These are phyloP conservation scores for Drosophila prostipennis DNA, from an alignment of 2,888 invertebrate genomes.

Conservation along the genomic window DNA sequence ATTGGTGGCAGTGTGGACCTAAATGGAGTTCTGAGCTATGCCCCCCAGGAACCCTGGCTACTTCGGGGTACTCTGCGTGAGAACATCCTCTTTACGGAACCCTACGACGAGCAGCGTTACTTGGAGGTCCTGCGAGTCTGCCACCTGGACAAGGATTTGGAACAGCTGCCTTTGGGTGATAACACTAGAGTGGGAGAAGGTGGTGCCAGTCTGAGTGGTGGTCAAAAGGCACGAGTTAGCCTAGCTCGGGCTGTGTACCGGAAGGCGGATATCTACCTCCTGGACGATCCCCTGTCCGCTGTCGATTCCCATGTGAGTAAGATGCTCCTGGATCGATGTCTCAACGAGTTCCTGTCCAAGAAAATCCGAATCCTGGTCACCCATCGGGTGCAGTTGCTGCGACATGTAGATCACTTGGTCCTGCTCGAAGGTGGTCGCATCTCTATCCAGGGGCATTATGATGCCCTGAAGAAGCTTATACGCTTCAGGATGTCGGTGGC, in stretches of 20 bases:
- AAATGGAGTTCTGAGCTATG: conserved; percentile 89
- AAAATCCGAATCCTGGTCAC: conserved; percentile 90
- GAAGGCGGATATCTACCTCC: conserved; percentile 89
- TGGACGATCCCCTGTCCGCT: conserved; percentile 92
- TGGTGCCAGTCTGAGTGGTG: conserved; percentile 89
- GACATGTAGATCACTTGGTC: conserved; percentile 85
- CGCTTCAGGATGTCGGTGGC: conserved; percentile 84
- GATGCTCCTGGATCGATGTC: conserved; percentile 89
- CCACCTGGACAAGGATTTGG: conserved; percentile 87
- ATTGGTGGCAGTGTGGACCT: conserved; percentile 86
- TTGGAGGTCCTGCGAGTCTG: conserved; percentile 86
- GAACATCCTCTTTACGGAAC: conserved; percentile 95
- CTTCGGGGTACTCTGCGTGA: conserved; percentile 92
- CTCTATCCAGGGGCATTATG: conserved; percentile 80
- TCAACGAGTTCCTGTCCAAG: conserved; percentile 86
- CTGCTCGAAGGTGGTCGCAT: conserved; percentile 85
- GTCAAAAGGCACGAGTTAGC: conserved; percentile 91
- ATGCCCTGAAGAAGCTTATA: conserved; percentile 85
- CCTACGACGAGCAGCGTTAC: conserved; percentile 86
- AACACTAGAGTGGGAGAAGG: conserved; percentile 87
- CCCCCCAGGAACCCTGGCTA: conserved; percentile 93
- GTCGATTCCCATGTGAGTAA: conserved; percentile 91
- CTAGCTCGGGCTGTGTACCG: conserved; percentile 90
- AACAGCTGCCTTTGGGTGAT: conserved; percentile 86
- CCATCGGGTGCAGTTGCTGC: conserved; percentile 87